These are phyloP conservation scores for Microcebus tavaratra DNA, from an alignment of 2,113 vertebrate species.

Conservation along the genomic window DNA sequence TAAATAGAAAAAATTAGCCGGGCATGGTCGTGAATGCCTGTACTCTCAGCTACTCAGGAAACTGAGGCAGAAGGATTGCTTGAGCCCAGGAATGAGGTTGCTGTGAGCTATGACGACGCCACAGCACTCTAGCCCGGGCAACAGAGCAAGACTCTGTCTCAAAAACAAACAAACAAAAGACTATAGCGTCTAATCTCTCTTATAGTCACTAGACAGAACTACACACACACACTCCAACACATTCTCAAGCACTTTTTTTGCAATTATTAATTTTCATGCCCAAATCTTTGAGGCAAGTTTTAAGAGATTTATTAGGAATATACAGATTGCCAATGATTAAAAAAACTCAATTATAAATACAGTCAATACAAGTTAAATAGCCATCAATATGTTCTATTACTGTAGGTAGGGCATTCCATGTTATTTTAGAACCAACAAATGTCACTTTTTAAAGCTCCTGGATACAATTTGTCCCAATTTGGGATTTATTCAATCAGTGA, in stretches of 20 bases:
- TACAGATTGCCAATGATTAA: background rate
- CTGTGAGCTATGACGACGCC: too few species aligned
- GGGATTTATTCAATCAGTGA: background rate
- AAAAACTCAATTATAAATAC: background rate
- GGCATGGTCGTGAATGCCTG: too few species aligned
- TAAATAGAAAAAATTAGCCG: too few species aligned
- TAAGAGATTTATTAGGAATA: background rate
- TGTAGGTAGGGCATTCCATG: background rate
- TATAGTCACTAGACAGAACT: background rate
- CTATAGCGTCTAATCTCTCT: background rate
- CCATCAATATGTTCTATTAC: background rate
- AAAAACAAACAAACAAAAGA: background rate
- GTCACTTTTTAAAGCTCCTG: background rate
- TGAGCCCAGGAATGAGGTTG: too few species aligned
- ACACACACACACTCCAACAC: background rate
- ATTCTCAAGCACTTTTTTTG: background rate
- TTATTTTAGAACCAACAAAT: background rate
- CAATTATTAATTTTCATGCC: background rate
- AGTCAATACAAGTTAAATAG: background rate
- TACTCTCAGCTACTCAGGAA: too few species aligned
- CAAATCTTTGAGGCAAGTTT: background rate
- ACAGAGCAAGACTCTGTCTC: too few species aligned
- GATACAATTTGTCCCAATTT: background rate
- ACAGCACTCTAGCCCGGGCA: too few species aligned
- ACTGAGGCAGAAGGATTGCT: too few species aligned